These are phyloP conservation scores for Pseudochirops cupreus DNA, from an alignment of 2,797 vertebrate species.

Conservation along the genomic window DNA sequence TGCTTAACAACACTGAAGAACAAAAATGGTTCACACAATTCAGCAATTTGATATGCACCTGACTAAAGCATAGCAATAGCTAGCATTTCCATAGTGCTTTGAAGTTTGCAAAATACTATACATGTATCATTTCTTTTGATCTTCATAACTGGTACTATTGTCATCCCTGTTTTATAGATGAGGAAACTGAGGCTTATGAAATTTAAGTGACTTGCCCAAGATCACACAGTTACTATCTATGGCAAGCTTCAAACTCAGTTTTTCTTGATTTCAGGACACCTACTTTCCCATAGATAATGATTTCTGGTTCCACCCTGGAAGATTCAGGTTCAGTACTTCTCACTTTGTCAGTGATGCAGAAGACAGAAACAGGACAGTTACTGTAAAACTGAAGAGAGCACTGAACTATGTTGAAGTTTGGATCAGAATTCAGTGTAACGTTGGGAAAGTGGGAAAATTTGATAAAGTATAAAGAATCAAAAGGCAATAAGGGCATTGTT, in stretches of 20 bases:
- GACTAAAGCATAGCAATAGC: not conserved
- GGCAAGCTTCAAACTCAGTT: too few relatives aligned
- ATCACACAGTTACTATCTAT: too few relatives aligned
- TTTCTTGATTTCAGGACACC: too few relatives aligned
- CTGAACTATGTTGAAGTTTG: not conserved
- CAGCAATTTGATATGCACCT: constrained; percentile 15
- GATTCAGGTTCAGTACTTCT: not conserved
- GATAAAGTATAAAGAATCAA: constrained; percentile 11
- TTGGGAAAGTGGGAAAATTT: constrained; percentile 27
- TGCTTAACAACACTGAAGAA: constrained; percentile 5
- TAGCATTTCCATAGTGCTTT: not conserved
- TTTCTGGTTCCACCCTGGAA: not conserved
- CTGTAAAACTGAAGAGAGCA: not conserved
- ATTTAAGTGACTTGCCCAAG: too few relatives aligned
- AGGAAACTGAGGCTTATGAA: too few relatives aligned
- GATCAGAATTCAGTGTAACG: constrained; percentile 14
- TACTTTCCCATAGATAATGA: not conserved
- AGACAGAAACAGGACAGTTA: too few relatives aligned
- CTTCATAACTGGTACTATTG: too few relatives aligned
- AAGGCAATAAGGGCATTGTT: not conserved
- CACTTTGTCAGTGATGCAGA: too few relatives aligned
- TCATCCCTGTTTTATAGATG: too few relatives aligned
- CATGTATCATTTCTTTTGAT: not conserved
- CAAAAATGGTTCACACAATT: not conserved
- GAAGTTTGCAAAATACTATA: not conserved